Base-by-base conservation (phyloP, 2,888 invertebrate genomes). In the Orchesella flavescens region DNA sequence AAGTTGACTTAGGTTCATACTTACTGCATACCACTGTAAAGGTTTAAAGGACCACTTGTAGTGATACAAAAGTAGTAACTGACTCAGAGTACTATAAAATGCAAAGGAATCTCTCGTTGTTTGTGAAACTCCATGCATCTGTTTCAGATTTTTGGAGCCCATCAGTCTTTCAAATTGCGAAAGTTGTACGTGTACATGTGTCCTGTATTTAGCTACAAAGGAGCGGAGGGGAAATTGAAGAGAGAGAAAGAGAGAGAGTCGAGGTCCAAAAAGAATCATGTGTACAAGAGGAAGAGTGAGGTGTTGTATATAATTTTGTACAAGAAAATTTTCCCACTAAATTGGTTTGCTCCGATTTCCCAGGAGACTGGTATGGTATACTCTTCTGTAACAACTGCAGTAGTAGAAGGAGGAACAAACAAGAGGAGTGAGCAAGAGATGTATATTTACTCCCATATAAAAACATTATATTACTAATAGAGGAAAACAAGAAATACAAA, bases 311-410 rank as follows among this genome's bases (percentile, higher is more conserved):
- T 73, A 84, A 77, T 74, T 77, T 77, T 84, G 77, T 77, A 74
- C 73, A 77, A 73, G 77, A 63, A 82, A 84, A 84, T 84, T 84
- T 77, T 49, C 17, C 68, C 77, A 78, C 80, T 82, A 84, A 84
- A 84, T 84, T 84, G 84, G 84, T 84, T 84, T 77, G 74, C 84
- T 81, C 63, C 61, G 76, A 82, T 76, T 82, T 82, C 82, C 82
- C 82, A 23, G 10, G 82, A 71, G 82, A 82, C 55, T 12, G n/a
- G 5, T 17, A 19, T 17, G 17, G 17, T 7, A 17, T 15, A 13
- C 13, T 9, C 46, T 46, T 46, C 46, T 46, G 13, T 10, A 46
- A 10, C 46, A 46, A 46, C 53, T 10, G 2, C 17, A 5, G 53
- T 10, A 53, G 1, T 17, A 53, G 15, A 53, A 53, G 4, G 53